Evolutionary conservation across 2,888 invertebrate species (phyloP).

Genomic region (Plebejus anna): DNA sequence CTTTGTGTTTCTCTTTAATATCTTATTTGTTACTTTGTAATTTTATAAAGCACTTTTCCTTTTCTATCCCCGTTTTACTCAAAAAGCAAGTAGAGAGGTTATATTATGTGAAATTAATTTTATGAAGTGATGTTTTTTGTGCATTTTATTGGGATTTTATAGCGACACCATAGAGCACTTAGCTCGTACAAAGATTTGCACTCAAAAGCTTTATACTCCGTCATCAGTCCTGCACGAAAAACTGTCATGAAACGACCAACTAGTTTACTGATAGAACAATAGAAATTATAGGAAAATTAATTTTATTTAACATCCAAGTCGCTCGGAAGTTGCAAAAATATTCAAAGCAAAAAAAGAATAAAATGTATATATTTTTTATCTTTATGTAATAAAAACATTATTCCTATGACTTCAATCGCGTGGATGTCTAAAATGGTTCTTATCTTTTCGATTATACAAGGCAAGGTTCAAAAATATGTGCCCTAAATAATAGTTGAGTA

Average conservation of each 20-base stretch:
- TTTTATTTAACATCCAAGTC: neutral
- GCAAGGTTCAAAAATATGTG: too few species aligned
- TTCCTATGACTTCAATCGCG: too few species aligned
- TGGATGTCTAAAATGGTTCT: too few species aligned
- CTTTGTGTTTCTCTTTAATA: neutral
- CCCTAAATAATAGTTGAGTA: too few species aligned
- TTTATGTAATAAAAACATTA: neutral
- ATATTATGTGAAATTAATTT: neutral
- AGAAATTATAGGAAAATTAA: neutral
- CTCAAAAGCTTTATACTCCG: neutral
- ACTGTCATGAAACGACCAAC: neutral
- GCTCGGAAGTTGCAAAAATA: neutral
- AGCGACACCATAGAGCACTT: neutral
- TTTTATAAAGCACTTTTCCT: neutral
- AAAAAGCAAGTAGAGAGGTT: neutral
- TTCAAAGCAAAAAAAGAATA: neutral
- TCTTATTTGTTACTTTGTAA: neutral
- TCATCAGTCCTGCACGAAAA: neutral
- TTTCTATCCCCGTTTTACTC: neutral
- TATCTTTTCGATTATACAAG: too few species aligned
- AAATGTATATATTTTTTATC: too few species aligned
- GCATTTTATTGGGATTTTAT: neutral
- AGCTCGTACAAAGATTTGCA: neutral
- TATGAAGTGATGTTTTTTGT: too few species aligned
- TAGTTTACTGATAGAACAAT: neutral